phyloP scores from a whole-genome alignment of 1,140 invertebrate genomes.

The Panulirus ornatus region DNA sequence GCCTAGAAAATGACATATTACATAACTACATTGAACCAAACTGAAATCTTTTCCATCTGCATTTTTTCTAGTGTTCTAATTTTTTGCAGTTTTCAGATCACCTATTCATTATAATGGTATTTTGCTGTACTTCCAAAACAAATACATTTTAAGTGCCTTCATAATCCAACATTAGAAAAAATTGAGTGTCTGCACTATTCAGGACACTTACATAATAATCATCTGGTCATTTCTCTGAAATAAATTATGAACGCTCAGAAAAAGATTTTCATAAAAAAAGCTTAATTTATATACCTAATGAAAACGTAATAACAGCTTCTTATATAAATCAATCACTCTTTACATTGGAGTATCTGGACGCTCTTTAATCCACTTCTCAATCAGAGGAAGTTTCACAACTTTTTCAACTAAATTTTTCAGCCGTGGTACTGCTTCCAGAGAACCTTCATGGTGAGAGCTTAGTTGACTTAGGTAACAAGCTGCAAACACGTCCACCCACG shows the following conservation, averaged over 20 bases:
- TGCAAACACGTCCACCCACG: slow-evolving; percentile 70
- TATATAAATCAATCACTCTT: not conserved
- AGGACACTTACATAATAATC: not conserved
- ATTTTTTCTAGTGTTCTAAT: too few species aligned
- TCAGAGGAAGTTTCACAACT: slow-evolving; percentile 54
- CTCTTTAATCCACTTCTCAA: slow-evolving; percentile 72
- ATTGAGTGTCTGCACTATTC: too few species aligned
- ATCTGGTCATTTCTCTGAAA: not conserved
- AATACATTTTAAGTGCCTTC: too few species aligned
- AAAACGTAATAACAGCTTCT: not conserved
- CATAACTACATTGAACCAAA: too few species aligned
- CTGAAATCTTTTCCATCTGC: too few species aligned
- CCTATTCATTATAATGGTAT: too few species aligned
- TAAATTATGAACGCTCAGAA: not conserved
- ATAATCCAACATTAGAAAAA: too few species aligned
- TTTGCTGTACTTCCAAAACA: too few species aligned
- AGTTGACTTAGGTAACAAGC: slow-evolving; percentile 70
- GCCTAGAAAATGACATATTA: too few species aligned
- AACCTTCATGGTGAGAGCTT: slow-evolving; percentile 63
- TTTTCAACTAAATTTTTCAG: slow-evolving; percentile 48
- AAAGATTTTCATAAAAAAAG: not conserved
- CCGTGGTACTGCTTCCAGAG: slow-evolving; percentile 67
- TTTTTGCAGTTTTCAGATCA: too few species aligned
- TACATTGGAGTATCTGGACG: slow-evolving; percentile 63
- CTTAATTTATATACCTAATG: not conserved